Evolutionary conservation across 2,888 invertebrate species (phyloP), one percentile per base, ranked within the genome.

Genomic region (Maniola hyperantus): DNA sequence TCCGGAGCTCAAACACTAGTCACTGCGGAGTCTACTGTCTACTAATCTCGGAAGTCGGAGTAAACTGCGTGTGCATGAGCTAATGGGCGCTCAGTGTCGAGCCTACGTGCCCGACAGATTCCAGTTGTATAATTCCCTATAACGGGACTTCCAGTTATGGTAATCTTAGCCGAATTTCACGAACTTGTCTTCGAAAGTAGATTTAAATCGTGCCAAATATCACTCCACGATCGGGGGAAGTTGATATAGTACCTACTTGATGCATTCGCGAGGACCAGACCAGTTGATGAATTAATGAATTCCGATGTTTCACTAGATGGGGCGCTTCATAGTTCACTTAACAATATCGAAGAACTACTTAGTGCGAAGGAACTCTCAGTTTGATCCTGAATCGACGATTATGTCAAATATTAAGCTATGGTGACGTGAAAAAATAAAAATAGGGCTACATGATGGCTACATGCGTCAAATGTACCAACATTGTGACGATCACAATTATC

Each of bases 61-160:
- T n/a, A 26, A 44, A 67, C 66, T 55, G 61, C 42, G 54, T 60
- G 59, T 54, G 68, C 60, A 62, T 50, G 64, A 83, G 84, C 83
- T 58, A 64, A 60, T 60, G 83, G 69, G 70, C 69, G 15, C n/a
- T 13, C 6, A 15, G 15, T 48, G 75, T 65, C 64, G 71, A 66
- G 72, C 74, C 74, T 75, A 76, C 75, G 50, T 51, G 75, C 73
- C 72, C 67, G 68, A 79, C 57, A 82, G 77, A 86, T 85, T 83
- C 88, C 87, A 88, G 88, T 90, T 89, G 87, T 87, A 85, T 88
- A 88, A 89, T 89, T 85, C 88, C 85, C 87, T 87, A 84, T 90
- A 91, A 91, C 91, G 91, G 91, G 82, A 88, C 87, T 80, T 89
- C 91, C 86, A 89, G 91, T 91, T 91, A 91, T 91, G 91, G 83